Conservation (phyloP, 2,888 invertebrate species). For the Parapristionchus giblindavisi region DNA sequence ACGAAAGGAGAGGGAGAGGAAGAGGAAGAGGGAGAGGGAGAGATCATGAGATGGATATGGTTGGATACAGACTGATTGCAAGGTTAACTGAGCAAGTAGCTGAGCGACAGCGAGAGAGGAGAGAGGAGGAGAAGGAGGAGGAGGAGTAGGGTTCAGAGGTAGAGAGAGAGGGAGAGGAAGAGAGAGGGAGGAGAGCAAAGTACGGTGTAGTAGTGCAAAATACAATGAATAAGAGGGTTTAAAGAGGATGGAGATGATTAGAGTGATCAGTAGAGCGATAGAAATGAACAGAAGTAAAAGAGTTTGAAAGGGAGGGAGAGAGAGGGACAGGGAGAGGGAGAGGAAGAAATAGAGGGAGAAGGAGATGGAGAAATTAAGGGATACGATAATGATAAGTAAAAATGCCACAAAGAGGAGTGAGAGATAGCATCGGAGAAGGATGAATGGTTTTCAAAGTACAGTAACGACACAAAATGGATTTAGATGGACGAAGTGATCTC, state of each 20-base stretch:
- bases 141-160: slow-evolving; percentile 3
- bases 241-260: not conserved
- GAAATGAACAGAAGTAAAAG: not conserved
- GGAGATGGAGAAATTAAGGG: no score
- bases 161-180: not conserved
- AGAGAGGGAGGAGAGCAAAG: not conserved
- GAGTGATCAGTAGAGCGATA: not conserved
- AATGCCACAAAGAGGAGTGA: not conserved
- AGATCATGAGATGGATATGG: slow-evolving; percentile 2
- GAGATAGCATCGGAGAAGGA: not conserved
- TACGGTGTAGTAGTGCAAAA: not conserved
- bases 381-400: not conserved
- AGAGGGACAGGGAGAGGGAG: slow-evolving; percentile 18
- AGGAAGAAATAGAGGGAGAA: no score
- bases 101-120: not conserved
- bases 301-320: not conserved
- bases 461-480: not conserved
- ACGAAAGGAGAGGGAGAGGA: not conserved
- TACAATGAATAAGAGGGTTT: not conserved
- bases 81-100: not conserved
- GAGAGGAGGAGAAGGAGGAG: not conserved
- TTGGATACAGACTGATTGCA: slow-evolving; percentile 1
- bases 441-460: not conserved
- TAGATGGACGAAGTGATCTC: not conserved
- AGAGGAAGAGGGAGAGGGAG: not conserved